A percentile compares a stretch with the other conserved stretches of the same genome.
phyloP scores from a whole-genome alignment of 2,113 vertebrate species.

The Pavo muticus region DNA sequence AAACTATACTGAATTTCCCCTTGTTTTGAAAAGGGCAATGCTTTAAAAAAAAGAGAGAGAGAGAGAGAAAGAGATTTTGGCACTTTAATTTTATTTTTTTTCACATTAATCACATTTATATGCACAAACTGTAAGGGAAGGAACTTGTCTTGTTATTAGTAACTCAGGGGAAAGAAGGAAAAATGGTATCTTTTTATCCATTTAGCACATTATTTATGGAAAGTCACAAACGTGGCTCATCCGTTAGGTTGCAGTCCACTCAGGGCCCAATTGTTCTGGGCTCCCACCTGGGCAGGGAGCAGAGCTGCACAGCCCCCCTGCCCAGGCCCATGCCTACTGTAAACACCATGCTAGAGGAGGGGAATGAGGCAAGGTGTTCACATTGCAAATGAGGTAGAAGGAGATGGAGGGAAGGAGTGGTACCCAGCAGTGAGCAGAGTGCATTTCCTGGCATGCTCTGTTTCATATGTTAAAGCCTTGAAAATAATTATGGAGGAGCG shows the following conservation, averaged over 20 bases:
- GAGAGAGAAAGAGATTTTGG: slow-evolving; percentile 65
- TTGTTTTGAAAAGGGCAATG: slow-evolving; percentile 92
- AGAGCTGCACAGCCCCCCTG: background rate
- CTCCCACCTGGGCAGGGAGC: background rate
- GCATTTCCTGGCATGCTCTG: background rate
- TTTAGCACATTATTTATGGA: slow-evolving; percentile 66
- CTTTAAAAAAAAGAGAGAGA: slow-evolving; percentile 78
- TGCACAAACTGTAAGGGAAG: slow-evolving; percentile 73
- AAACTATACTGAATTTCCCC: slow-evolving; percentile 91
- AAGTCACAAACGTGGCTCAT: slow-evolving; percentile 48
- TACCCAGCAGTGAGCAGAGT: background rate
- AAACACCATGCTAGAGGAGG: background rate
- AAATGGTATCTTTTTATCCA: slow-evolving; percentile 66
- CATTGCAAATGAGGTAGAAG: background rate
- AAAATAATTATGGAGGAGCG: background rate
- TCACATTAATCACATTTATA: slow-evolving; percentile 73
- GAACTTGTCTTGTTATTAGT: slow-evolving; percentile 68
- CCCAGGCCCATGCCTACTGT: background rate
- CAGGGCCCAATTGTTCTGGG: background rate
- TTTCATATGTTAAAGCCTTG: background rate
- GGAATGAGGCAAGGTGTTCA: background rate
- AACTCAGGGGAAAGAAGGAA: slow-evolving; percentile 64
- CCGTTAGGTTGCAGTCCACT: slow-evolving; percentile 48
- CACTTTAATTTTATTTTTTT: slow-evolving; percentile 45
- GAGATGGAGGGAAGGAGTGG: background rate